phyloP scores from a whole-genome alignment of 2,797 vertebrate species.

The Loris lydekkerianus region DNA sequence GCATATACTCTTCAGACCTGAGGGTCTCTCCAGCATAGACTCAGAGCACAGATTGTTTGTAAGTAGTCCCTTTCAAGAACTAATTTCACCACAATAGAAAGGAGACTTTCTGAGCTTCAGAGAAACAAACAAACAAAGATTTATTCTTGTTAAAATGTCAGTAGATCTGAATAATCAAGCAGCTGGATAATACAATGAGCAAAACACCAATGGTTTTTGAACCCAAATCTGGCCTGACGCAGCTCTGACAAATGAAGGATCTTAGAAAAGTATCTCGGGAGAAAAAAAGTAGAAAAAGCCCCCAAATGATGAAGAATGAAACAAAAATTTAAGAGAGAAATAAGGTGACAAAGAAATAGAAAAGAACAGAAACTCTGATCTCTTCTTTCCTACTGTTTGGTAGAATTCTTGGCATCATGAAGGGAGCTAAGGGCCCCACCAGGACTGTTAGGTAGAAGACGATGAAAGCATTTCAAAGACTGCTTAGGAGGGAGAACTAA shows the following conservation, averaged over 20 bases:
- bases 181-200: background rate
- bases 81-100: conserved; percentile 15
- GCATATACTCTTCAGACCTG: background rate
- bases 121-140: background rate
- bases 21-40: background rate
- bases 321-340: background rate
- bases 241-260: background rate
- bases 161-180: conserved; percentile 42
- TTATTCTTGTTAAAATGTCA: conserved; percentile 40
- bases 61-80: conserved; percentile 13
- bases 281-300: background rate
- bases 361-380: background rate
- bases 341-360: background rate
- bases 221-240: background rate
- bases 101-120: background rate
- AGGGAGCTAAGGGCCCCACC: background rate
- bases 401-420: background rate
- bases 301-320: background rate
- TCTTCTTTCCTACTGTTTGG: background rate
- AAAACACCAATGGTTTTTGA: background rate
- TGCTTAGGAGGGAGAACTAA: conserved; percentile 36
- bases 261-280: background rate
- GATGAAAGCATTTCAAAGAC: background rate
- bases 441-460: background rate
- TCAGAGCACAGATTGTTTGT: background rate